Evolutionary conservation across 2,888 invertebrate genomes (phyloP).

Genomic region (Baronia brevicornis): DNA sequence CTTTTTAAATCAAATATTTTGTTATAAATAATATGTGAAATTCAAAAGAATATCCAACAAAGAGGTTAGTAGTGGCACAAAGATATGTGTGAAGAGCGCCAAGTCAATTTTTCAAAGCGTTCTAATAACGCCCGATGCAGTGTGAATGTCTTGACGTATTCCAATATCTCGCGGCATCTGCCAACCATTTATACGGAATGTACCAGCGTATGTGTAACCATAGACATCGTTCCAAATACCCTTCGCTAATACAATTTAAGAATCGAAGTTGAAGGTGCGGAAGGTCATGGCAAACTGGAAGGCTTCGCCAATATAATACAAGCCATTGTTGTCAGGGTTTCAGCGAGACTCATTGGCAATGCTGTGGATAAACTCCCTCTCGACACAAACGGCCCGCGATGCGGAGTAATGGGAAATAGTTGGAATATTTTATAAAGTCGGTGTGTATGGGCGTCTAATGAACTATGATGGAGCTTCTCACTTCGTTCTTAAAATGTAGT

Average conservation of each 20-base stretch:
- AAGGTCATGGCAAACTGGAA: constrained; percentile 22
- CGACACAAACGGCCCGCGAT: too few species aligned
- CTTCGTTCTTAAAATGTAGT: background rate
- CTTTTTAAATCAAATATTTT: too few species aligned
- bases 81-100: background rate
- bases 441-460: background rate
- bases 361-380: constrained; percentile 32
- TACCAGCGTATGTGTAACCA: constrained; percentile 23
- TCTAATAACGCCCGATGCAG: constrained; percentile 24
- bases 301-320: constrained; percentile 24
- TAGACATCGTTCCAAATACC: constrained; percentile 16
- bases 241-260: constrained; percentile 15
- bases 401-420: constrained; percentile 21
- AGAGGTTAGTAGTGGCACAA: too few species aligned
- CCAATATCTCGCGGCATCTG: constrained; percentile 39
- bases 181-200: constrained; percentile 33
- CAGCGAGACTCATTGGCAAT: constrained; percentile 39
- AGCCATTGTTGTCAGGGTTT: constrained; percentile 29
- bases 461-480: background rate
- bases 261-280: constrained; percentile 13
- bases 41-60: constrained; percentile 8
- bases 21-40: too few species aligned
- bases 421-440: constrained; percentile 21
- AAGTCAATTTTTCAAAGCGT: constrained; percentile 6
- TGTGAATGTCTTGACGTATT: constrained; percentile 36